Evolutionary conservation across 2,888 invertebrate genomes (phyloP).

Genomic region (Nysson spinosus): DNA sequence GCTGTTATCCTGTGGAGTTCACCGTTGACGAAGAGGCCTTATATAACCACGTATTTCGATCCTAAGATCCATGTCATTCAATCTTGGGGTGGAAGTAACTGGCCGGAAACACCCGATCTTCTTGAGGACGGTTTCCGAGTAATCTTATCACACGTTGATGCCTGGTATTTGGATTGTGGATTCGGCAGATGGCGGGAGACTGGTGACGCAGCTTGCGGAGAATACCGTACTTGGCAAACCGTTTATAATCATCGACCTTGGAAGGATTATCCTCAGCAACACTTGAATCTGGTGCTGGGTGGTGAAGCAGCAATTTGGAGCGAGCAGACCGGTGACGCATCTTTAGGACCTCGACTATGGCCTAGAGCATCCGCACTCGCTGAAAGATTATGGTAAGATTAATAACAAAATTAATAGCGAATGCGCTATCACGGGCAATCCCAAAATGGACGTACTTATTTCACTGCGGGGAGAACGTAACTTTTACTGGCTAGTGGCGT

Average conservation of each 20-base stretch:
- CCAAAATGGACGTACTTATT: too few relatives aligned
- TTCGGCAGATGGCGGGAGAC: slow-evolving; percentile 91
- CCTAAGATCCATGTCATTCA: slow-evolving; percentile 87
- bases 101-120: slow-evolving; percentile 88
- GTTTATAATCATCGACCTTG: slow-evolving; percentile 91
- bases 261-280: slow-evolving; percentile 77
- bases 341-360: slow-evolving; percentile 89
- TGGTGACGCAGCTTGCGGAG: slow-evolving; percentile 91
- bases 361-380: slow-evolving; percentile 89
- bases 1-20: slow-evolving; percentile 87
- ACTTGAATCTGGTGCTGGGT: slow-evolving; percentile 80
- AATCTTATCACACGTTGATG: slow-evolving; percentile 91
- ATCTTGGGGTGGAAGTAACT: slow-evolving; percentile 89
- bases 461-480: too few relatives aligned
- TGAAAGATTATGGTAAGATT: slow-evolving; percentile 84
- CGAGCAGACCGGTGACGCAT: slow-evolving; percentile 87
- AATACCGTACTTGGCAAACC: slow-evolving; percentile 92
- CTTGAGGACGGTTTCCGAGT: slow-evolving; percentile 87
- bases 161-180: slow-evolving; percentile 93
- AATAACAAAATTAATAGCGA: neutral
- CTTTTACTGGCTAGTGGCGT: too few relatives aligned
- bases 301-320: slow-evolving; percentile 92
- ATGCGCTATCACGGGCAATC: too few relatives aligned
- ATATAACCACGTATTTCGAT: slow-evolving; percentile 83
- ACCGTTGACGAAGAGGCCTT: slow-evolving; percentile 85